These are phyloP conservation scores for Pseudomugil tenellus DNA, from an alignment of 2,797 vertebrate species.

Conservation along the genomic window DNA sequence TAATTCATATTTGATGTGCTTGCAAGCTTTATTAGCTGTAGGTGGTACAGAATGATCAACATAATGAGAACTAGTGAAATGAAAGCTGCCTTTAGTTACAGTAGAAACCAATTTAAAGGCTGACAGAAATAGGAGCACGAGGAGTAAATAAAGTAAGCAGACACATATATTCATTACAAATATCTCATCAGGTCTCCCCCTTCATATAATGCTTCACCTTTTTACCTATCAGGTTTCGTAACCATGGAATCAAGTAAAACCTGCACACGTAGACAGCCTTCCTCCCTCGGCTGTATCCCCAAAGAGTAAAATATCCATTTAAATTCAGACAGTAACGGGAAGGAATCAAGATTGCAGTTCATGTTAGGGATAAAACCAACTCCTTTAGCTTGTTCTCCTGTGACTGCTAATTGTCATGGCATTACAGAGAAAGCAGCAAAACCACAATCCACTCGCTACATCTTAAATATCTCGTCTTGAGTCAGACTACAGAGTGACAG, in stretches of 20 bases:
- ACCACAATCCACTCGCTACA: slow-evolving; percentile 17
- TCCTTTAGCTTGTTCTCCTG: slow-evolving; percentile 22
- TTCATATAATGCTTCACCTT: background rate
- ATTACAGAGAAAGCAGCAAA: slow-evolving; percentile 4
- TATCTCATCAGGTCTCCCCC: background rate
- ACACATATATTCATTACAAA: slow-evolving; percentile 24
- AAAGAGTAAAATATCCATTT: slow-evolving; percentile 47
- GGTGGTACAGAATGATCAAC: slow-evolving; percentile 28
- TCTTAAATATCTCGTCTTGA: slow-evolving; percentile 14
- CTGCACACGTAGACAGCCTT: background rate
- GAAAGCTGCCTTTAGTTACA: background rate
- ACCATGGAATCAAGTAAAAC: background rate
- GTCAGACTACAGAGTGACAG: slow-evolving; percentile 4
- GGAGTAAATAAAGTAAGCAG: slow-evolving; percentile 17
- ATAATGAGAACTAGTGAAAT: slow-evolving; percentile 39
- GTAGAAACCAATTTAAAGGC: slow-evolving; percentile 49
- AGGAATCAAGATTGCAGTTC: slow-evolving; percentile 14
- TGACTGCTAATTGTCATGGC: slow-evolving; percentile 36
- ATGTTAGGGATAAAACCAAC: slow-evolving; percentile 34
- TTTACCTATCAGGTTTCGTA: background rate
- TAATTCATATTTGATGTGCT: slow-evolving; percentile 52
- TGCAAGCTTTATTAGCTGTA: slow-evolving; percentile 40
- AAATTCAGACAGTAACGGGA: slow-evolving; percentile 26
- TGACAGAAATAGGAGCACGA: slow-evolving; percentile 39
- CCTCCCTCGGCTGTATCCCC: slow-evolving; percentile 20